These are phyloP conservation scores for Cataglyphis hispanica DNA, from an alignment of 1,140 invertebrate species.

Conservation along the genomic window DNA sequence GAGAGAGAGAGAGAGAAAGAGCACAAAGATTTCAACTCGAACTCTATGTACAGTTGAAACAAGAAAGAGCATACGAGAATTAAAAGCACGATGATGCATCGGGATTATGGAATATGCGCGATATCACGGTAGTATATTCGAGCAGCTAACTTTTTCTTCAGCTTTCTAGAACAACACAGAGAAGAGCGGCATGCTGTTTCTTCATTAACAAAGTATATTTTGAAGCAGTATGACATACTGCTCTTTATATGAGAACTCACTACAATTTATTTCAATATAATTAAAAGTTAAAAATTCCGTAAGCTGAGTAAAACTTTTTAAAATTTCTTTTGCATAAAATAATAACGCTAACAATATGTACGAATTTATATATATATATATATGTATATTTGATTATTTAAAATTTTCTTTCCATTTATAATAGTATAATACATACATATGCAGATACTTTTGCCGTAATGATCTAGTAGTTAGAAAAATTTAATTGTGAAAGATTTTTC, in stretches of 20 bases:
- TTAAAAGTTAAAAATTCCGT: not conserved
- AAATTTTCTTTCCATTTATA: too few species aligned
- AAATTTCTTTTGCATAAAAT: not conserved
- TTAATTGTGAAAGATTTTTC: not conserved
- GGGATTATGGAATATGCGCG: not conserved
- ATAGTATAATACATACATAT: too few species aligned
- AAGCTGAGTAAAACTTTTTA: not conserved
- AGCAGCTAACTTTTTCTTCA: slow-evolving; percentile 33
- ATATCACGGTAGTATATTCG: not conserved
- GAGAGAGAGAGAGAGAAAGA: not conserved
- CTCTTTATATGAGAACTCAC: slow-evolving; percentile 2
- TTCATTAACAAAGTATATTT: slow-evolving; percentile 20
- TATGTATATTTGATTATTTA: too few species aligned
- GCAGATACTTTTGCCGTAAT: not conserved
- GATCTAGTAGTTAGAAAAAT: not conserved
- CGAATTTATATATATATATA: not conserved
- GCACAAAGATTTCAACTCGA: too few species aligned
- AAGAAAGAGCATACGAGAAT: not conserved
- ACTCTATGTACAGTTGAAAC: not conserved
- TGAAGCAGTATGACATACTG: too few species aligned
- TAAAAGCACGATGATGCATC: not conserved
- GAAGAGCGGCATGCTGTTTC: slow-evolving; percentile 21
- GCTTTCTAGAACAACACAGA: slow-evolving; percentile 17
- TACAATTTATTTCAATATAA: not conserved
- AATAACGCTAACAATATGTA: not conserved